These are phyloP conservation scores for Drosophila pseudoobscura DNA, from an alignment of 1,140 invertebrate genomes.

Conservation along the genomic window DNA sequence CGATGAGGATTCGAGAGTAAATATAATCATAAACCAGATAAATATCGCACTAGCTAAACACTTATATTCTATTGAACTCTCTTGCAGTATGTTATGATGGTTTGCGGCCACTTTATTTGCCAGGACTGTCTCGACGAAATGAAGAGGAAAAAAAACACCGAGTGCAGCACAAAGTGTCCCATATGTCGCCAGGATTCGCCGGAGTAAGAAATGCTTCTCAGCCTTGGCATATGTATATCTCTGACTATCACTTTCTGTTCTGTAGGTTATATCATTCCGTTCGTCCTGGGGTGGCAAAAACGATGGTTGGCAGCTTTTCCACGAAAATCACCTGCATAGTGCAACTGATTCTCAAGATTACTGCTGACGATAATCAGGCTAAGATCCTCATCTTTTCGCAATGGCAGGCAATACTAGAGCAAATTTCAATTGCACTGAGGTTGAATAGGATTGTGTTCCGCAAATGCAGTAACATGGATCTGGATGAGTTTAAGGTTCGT, in stretches of 20 bases:
- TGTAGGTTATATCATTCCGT: slow-evolving; percentile 69
- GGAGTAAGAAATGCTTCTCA: slow-evolving; percentile 35
- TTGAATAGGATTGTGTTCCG: slow-evolving; percentile 86
- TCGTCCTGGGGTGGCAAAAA: slow-evolving; percentile 17
- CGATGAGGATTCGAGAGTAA: slow-evolving; percentile 66
- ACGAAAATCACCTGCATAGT: slow-evolving; percentile 90
- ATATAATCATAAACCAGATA: too few relatives aligned
- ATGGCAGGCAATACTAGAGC: slow-evolving; percentile 87
- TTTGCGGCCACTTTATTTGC: slow-evolving; percentile 79
- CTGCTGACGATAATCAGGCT: slow-evolving; percentile 67
- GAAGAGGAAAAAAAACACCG: slow-evolving; percentile 10
- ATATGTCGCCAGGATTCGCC: slow-evolving; percentile 86
- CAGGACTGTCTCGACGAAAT: slow-evolving; percentile 61
- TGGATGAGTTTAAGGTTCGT: slow-evolving; percentile 86
- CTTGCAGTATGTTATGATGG: slow-evolving; percentile 73
- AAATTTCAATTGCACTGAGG: slow-evolving; percentile 86
- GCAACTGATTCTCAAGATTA: slow-evolving; percentile 85
- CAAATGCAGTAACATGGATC: slow-evolving; percentile 84
- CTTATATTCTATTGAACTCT: background rate
- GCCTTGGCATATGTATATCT: too few relatives aligned
- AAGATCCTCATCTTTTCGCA: slow-evolving; percentile 91
- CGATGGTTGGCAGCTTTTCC: slow-evolving; percentile 86
- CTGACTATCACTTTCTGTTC: background rate
- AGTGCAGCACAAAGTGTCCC: slow-evolving; percentile 84
- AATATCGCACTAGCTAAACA: background rate